These are phyloP conservation scores for Carollia perspicillata DNA, from an alignment of 2,113 vertebrate species.

Conservation along the genomic window DNA sequence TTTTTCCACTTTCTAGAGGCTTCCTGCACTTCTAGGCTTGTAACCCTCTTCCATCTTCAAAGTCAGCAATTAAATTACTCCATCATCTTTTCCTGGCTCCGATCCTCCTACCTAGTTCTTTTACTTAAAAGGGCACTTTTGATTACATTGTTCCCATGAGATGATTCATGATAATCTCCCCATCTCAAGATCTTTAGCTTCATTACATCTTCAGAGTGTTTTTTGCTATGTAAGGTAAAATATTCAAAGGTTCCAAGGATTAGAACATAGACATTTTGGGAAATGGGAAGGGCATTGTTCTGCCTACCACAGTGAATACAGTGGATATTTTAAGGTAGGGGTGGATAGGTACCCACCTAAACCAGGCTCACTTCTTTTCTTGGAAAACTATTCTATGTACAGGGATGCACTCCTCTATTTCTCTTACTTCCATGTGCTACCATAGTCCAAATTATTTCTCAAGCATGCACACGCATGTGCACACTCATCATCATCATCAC, in stretches of 20 bases:
- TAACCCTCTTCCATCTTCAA: background rate
- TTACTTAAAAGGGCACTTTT: background rate
- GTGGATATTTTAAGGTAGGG: background rate
- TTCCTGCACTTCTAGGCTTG: background rate
- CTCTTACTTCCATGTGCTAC: background rate
- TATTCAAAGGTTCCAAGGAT: background rate
- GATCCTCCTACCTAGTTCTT: background rate
- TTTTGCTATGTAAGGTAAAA: background rate
- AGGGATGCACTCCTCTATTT: background rate
- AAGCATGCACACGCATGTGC: background rate
- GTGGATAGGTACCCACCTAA: background rate
- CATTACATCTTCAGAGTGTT: background rate
- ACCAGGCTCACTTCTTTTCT: background rate
- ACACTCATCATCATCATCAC: background rate
- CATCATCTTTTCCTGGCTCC: background rate
- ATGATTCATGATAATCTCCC: background rate
- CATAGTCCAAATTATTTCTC: background rate
- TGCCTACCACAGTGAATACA: background rate
- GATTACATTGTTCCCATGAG: background rate
- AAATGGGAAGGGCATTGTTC: background rate
- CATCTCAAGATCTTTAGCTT: background rate
- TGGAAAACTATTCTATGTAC: background rate
- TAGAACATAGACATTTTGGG: background rate
- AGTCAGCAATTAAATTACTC: background rate
- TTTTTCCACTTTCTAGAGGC: background rate